Evolutionary conservation across 2,797 vertebrate genomes (phyloP).

Genomic region (Thunnus albacares): DNA sequence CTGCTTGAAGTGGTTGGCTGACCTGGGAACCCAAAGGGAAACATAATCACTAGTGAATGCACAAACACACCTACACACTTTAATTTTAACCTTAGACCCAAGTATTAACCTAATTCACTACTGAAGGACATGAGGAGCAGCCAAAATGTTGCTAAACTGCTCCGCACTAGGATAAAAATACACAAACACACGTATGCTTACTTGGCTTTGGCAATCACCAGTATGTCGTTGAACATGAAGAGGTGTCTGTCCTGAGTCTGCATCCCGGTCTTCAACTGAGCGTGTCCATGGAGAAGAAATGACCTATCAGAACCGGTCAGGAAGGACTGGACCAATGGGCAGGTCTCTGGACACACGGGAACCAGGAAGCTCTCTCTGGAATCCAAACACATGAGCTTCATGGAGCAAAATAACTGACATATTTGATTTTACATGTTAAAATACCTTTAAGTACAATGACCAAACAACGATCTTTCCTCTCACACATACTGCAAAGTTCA

Average conservation of each 20-base stretch:
- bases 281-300: slow-evolving; percentile 85
- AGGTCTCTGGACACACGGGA: slow-evolving; percentile 76
- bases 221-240: slow-evolving; percentile 89
- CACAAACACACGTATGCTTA: slow-evolving; percentile 32
- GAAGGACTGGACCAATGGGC: slow-evolving; percentile 79
- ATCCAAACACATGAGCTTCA: background rate
- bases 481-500: no score
- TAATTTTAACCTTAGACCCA: background rate
- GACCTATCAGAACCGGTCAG: slow-evolving; percentile 65
- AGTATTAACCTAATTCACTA: background rate
- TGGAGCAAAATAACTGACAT: background rate
- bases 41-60: slow-evolving; percentile 33
- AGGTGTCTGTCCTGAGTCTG: slow-evolving; percentile 92
- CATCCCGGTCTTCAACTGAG: slow-evolving; percentile 88
- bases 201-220: slow-evolving; percentile 92
- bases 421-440: background rate
- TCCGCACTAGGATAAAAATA: slow-evolving; percentile 52
- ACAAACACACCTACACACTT: background rate
- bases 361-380: slow-evolving; percentile 77
- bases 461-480: no score
- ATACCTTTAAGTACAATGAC: no score
- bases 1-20: slow-evolving; percentile 87
- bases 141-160: background rate
- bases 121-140: background rate
- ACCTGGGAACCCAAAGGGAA: slow-evolving; percentile 69